Evolutionary conservation across 2,113 vertebrate genomes (phyloP).

Genomic region (Neotoma lepida): DNA sequence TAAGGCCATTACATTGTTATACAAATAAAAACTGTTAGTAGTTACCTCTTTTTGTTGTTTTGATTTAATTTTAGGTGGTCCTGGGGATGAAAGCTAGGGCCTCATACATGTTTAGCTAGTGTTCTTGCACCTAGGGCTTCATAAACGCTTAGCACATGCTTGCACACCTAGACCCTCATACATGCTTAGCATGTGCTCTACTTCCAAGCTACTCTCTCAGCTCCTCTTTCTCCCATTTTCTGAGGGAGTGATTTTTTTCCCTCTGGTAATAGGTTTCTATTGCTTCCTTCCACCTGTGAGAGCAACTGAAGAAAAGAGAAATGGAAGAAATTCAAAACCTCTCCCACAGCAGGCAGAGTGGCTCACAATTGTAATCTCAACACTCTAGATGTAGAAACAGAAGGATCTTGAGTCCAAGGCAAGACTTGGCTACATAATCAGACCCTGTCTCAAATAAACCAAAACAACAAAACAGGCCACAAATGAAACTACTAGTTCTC

Average conservation of each 20-base stretch:
- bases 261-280: background rate
- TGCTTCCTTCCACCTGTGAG: background rate
- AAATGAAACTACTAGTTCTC: constrained; percentile 40
- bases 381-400: background rate
- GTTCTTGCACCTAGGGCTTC: background rate
- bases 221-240: background rate
- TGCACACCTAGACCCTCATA: background rate
- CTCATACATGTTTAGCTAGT: background rate
- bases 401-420: background rate
- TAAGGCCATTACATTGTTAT: background rate
- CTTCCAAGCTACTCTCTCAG: background rate
- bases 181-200: background rate
- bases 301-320: constrained; percentile 30
- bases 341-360: background rate
- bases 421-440: background rate
- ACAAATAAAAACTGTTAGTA: constrained; percentile 28
- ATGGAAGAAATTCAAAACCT: background rate
- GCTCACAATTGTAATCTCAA: background rate
- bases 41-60: background rate
- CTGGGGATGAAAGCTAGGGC: background rate
- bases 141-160: background rate
- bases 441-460: background rate
- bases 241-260: background rate
- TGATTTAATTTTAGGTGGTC: background rate
- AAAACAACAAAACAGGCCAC: background rate